Conservation (phyloP, 2,113 vertebrate species). For the Rhinolophus ferrumequinum region DNA sequence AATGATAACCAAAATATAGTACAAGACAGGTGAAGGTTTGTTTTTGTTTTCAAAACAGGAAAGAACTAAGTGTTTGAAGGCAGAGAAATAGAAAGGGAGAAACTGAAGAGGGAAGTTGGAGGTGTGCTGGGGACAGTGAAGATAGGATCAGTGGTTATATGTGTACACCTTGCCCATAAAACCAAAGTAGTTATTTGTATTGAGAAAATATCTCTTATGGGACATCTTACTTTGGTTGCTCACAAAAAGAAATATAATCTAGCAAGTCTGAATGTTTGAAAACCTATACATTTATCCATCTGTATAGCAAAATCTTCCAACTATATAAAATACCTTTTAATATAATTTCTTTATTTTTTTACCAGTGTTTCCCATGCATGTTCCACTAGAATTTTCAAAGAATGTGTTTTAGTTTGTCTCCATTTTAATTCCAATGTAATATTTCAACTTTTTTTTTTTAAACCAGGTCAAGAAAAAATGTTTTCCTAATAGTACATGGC, state of each 20-base stretch:
- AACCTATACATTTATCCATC: neutral
- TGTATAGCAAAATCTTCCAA: neutral
- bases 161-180: neutral
- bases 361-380: neutral
- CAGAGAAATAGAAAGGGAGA: neutral
- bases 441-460: neutral
- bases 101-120: fast-evolving
- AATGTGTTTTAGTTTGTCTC: neutral
- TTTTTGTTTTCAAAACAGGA: neutral
- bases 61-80: neutral
- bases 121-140: neutral
- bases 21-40: neutral
- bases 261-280: neutral
- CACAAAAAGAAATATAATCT: neutral
- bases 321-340: neutral
- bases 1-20: neutral
- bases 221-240: neutral
- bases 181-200: neutral
- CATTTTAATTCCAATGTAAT: neutral
- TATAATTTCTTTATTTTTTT: neutral
- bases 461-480: neutral
- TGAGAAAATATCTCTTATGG: neutral
- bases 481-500: neutral
- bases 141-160: neutral
- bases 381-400: neutral